These are phyloP conservation scores for Kobus ellipsiprymnus DNA, from an alignment of 2,113 vertebrate species.

Conservation along the genomic window DNA sequence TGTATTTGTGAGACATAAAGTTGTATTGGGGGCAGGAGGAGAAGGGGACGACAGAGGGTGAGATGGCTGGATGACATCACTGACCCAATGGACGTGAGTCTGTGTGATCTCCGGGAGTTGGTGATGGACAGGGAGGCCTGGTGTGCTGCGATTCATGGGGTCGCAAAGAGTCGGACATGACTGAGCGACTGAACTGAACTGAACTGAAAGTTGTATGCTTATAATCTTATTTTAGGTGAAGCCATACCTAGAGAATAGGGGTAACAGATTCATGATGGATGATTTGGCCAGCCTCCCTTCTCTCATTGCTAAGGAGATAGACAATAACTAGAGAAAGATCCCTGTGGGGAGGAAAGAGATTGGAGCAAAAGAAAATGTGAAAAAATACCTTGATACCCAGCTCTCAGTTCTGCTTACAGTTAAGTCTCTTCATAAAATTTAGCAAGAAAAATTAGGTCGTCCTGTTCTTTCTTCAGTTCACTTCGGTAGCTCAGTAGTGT, in stretches of 20 bases:
- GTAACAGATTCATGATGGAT: background rate
- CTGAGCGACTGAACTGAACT: too few species aligned
- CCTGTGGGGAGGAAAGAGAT: background rate
- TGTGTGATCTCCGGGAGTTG: too few species aligned
- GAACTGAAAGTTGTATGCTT: background rate
- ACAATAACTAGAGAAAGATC: background rate
- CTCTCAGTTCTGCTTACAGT: background rate
- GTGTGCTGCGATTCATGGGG: too few species aligned
- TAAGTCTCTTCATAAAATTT: background rate
- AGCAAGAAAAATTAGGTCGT: background rate
- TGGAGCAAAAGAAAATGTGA: background rate
- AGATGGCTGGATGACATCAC: too few species aligned
- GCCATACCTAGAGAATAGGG: background rate
- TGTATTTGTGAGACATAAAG: background rate
- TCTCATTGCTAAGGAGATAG: background rate
- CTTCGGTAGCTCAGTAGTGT: background rate
- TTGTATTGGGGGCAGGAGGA: background rate
- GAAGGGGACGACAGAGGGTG: too few species aligned
- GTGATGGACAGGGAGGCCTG: too few species aligned
- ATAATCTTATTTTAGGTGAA: background rate
- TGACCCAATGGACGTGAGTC: too few species aligned
- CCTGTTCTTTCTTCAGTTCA: background rate
- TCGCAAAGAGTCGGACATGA: rapidly evolving
- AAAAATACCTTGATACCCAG: background rate
- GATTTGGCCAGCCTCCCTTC: background rate